Conservation (phyloP, 2,113 vertebrate species). For the Esox niger region DNA sequence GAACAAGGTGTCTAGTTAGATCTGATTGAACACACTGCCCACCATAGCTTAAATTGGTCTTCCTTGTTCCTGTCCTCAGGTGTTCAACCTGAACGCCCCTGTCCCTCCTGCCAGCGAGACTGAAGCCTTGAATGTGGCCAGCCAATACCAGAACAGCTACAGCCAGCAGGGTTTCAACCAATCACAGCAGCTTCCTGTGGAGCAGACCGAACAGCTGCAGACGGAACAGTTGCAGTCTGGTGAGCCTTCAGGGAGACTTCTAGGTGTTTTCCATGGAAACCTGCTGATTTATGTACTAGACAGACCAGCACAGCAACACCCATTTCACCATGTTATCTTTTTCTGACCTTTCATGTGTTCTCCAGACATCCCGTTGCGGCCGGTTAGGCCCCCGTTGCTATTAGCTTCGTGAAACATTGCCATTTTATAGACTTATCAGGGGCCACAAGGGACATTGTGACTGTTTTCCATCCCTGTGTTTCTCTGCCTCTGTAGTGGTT, state of each 20-base stretch:
- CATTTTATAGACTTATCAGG: too few relatives aligned
- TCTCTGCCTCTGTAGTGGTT: constrained; percentile 71
- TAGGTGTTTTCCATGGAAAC: too few relatives aligned
- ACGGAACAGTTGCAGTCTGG: constrained; percentile 92
- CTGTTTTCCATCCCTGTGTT: too few relatives aligned
- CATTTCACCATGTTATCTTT: too few relatives aligned
- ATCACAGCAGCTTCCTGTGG: constrained; percentile 83
- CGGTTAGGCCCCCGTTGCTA: too few relatives aligned
- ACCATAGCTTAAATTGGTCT: too few relatives aligned
- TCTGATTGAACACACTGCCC: background rate
- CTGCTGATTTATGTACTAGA: too few relatives aligned
- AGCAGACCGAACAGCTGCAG: constrained; percentile 90
- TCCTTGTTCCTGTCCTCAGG: constrained; percentile 67
- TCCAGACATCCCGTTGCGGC: too few relatives aligned
- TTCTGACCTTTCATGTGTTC: too few relatives aligned
- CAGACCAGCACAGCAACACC: too few relatives aligned
- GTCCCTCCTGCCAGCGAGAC: constrained; percentile 93
- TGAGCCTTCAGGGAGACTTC: constrained; percentile 60
- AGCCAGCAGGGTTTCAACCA: constrained; percentile 91
- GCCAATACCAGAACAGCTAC: constrained; percentile 90
- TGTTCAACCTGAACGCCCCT: constrained; percentile 98
- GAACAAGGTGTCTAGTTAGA: constrained; percentile 29
- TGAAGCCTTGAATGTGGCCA: constrained; percentile 89
- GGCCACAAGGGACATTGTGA: too few relatives aligned
- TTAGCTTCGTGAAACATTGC: too few relatives aligned